Base-by-base conservation (phyloP, 2,888 invertebrate genomes). In the Sycophila texana region DNA sequence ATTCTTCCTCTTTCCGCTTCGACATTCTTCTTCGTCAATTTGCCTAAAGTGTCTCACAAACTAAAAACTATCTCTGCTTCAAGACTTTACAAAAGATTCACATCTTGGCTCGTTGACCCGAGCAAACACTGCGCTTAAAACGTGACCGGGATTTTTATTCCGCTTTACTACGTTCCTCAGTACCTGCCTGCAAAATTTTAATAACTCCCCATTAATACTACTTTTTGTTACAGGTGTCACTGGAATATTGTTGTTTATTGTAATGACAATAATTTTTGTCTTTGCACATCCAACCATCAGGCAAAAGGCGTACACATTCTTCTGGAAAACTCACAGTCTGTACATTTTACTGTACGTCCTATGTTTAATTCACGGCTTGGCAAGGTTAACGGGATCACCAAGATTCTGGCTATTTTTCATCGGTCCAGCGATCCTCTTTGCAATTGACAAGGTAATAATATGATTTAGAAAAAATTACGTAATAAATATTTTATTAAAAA, bases 191-290 rank as follows among this genome's bases (percentile, higher is more conserved):
- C 63, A 18, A 49, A 66, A 74, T 66, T 66, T 58, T 58, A 58
- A 51, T 55, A 22, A 47, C 22, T 20, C 10, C 63, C 57, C 65
- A 49, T 71, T 49, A 71, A 61, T 51, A 16, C 4, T 61, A 49
- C n/a, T 49, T 47, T 30, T 20, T 76, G 20, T 90, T 90, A 1
- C 88, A 96, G 97, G 98, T 82, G 90, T 96, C 4, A 97, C 96
- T 2, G 98, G 98, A 14, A 96, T 98, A 0, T 87, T 97, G 1
- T 92, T 98, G 0, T 98, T 97, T 88, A 92, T 96, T 73, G 94
- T 98, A 74, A 98, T 98, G 96, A 96, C 96, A 88, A 95, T 98
- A 74, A 98, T 99, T 84, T 98, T 98, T 88, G 96, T 98, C n/a
- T 99, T 99, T 89, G 98, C 98, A 0, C 97, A 98, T 91, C 98